Conservation (phyloP, 2,888 invertebrate genomes). For the Thalpophila matura region DNA sequence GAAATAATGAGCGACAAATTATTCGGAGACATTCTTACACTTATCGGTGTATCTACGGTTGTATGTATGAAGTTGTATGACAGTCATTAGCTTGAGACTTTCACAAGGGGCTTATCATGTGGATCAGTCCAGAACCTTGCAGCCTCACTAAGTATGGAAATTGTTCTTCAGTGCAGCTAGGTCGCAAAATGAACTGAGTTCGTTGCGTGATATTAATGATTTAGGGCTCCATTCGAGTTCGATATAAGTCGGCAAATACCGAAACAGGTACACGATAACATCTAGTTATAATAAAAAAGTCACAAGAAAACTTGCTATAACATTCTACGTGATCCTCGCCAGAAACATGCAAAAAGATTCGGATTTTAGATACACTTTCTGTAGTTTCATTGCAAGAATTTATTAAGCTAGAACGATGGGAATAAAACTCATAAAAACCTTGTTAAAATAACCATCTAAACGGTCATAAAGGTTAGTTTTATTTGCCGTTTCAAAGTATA, state of each 20-base stretch:
- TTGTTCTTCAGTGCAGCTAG: too few relatives aligned
- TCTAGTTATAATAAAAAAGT: too few relatives aligned
- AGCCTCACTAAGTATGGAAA: neutral
- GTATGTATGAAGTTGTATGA: constrained; percentile 5
- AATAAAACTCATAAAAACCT: constrained; percentile 48
- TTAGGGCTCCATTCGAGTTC: too few relatives aligned
- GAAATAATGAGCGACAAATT: constrained; percentile 49
- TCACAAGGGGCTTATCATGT: constrained; percentile 25
- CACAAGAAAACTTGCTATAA: too few relatives aligned
- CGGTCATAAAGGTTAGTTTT: constrained; percentile 40
- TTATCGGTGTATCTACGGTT: constrained; percentile 24
- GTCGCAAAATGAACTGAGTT: too few relatives aligned
- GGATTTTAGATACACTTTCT: constrained; percentile 1
- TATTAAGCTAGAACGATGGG: constrained; percentile 41
- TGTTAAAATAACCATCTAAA: constrained; percentile 39
- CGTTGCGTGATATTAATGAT: neutral
- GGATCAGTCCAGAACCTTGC: neutral
- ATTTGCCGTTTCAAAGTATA: constrained; percentile 35
- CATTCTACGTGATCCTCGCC: too few relatives aligned
- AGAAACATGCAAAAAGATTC: constrained; percentile 15
- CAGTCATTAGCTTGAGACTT: constrained; percentile 14
- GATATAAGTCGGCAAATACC: too few relatives aligned
- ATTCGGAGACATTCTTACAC: constrained; percentile 11
- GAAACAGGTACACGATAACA: too few relatives aligned
- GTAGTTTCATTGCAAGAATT: constrained; percentile 17